Evolutionary conservation across 2,888 invertebrate species (phyloP).

Genomic region (Teleiodes luculella): DNA sequence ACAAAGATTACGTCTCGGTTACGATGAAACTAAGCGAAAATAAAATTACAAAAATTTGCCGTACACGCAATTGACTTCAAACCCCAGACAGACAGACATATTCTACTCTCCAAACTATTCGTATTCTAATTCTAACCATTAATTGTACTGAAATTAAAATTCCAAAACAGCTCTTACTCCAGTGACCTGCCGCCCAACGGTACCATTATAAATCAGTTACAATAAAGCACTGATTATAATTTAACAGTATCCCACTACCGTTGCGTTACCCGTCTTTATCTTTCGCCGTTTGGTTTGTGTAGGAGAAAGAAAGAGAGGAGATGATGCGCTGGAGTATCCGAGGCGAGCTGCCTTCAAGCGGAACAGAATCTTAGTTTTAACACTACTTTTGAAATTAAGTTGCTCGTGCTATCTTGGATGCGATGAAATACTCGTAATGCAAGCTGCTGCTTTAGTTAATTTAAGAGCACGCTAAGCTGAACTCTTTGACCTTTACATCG

Average conservation of each 20-base stretch:
- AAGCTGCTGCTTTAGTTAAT: no score
- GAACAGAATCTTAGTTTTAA: conserved; percentile 15
- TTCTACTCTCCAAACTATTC: no score
- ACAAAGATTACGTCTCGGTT: no score
- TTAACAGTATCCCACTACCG: conserved; percentile 33
- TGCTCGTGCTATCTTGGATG: background rate
- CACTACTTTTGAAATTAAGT: background rate
- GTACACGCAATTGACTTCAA: background rate
- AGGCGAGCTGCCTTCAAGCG: conserved; percentile 31
- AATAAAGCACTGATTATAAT: conserved; percentile 20
- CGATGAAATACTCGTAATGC: background rate
- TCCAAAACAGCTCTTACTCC: conserved; percentile 1
- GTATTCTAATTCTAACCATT: background rate
- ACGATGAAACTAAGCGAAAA: no score
- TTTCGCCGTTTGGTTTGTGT: conserved; percentile 10
- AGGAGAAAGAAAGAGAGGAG: conserved; percentile 23
- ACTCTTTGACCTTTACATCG: no score
- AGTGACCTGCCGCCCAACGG: conserved; percentile 29
- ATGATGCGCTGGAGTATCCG: conserved; percentile 23
- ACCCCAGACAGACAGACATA: background rate
- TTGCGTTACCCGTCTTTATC: conserved; percentile 28
- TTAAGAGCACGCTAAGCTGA: no score
- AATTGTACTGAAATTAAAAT: background rate
- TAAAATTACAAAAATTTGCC: no score
- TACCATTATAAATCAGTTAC: conserved; percentile 26